Conservation (phyloP, 2,888 invertebrate genomes). For the Catocala sponsa region DNA sequence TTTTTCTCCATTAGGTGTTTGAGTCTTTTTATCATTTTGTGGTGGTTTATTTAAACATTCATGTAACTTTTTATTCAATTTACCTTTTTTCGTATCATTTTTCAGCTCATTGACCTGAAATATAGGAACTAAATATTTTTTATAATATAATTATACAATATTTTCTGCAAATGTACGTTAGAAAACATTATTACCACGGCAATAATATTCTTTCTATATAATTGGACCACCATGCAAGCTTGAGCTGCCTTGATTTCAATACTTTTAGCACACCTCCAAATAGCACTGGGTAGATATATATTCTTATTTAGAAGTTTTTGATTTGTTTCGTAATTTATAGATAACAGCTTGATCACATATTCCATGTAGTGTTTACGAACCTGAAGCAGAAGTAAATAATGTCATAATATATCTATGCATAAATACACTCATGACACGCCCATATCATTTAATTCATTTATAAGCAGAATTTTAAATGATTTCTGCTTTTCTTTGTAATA, state of each 20-base stretch:
- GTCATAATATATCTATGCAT: too few relatives aligned
- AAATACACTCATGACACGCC: not conserved
- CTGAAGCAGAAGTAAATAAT: constrained; percentile 54
- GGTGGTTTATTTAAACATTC: constrained; percentile 70
- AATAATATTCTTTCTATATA: constrained; percentile 77
- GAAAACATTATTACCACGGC: constrained; percentile 61
- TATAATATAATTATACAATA: not conserved
- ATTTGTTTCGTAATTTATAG: constrained; percentile 77
- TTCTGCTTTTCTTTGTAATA: not conserved
- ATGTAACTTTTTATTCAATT: constrained; percentile 70
- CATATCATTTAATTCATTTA: not conserved
- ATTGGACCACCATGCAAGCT: constrained; percentile 78
- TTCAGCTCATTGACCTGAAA: constrained; percentile 77
- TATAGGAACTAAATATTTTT: constrained; percentile 8
- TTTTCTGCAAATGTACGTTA: not conserved
- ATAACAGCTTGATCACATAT: constrained; percentile 75
- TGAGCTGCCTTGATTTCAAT: constrained; percentile 80
- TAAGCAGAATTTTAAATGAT: too few relatives aligned
- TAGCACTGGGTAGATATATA: constrained; percentile 80
- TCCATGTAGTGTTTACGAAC: constrained; percentile 84
- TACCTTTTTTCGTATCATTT: constrained; percentile 72
- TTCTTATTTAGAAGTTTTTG: constrained; percentile 76
- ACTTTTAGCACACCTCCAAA: constrained; percentile 81
- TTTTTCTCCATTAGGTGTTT: constrained; percentile 56
- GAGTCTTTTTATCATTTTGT: constrained; percentile 72